Conservation (phyloP, 2,113 vertebrate genomes). For the Brachyhypopomus occidentalis region DNA sequence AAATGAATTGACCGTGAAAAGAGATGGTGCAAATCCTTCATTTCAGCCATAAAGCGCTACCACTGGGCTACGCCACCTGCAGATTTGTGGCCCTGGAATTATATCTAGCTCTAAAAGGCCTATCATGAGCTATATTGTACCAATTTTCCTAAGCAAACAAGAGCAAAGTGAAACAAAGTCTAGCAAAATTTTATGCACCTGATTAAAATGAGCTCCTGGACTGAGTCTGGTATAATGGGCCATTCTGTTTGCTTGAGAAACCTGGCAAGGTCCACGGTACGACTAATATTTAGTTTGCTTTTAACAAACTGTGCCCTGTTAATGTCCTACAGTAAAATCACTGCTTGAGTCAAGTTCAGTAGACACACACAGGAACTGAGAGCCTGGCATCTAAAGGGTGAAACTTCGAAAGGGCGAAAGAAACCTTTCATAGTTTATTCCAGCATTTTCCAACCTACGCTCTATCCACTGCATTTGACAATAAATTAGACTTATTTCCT, state of each 20-base stretch:
- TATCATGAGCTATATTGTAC: slow-evolving; percentile 3
- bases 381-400: too few relatives aligned
- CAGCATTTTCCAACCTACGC: too few relatives aligned
- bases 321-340: background rate
- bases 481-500: too few relatives aligned
- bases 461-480: too few relatives aligned
- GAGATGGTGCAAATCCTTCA: slow-evolving; percentile 65
- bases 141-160: slow-evolving; percentile 31
- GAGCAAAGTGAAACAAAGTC: background rate
- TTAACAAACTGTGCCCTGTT: background rate
- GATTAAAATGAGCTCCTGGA: slow-evolving; percentile 16
- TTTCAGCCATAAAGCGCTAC: slow-evolving; percentile 66
- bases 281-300: background rate
- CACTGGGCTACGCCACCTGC: slow-evolving; percentile 57
- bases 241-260: slow-evolving; percentile 6
- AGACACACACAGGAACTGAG: background rate
- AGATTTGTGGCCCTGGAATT: slow-evolving; percentile 50
- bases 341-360: background rate
- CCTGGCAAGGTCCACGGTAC: background rate
- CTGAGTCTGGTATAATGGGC: background rate
- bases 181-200: background rate
- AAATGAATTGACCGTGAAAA: slow-evolving; percentile 72
- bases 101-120: slow-evolving; percentile 34
- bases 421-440: too few relatives aligned
- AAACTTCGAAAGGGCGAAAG: too few relatives aligned